A percentile compares a stretch with the other conserved stretches of the same genome.
Evolutionary conservation across 2,113 vertebrate species (phyloP).

Genomic region (Phoxinus phoxinus): DNA sequence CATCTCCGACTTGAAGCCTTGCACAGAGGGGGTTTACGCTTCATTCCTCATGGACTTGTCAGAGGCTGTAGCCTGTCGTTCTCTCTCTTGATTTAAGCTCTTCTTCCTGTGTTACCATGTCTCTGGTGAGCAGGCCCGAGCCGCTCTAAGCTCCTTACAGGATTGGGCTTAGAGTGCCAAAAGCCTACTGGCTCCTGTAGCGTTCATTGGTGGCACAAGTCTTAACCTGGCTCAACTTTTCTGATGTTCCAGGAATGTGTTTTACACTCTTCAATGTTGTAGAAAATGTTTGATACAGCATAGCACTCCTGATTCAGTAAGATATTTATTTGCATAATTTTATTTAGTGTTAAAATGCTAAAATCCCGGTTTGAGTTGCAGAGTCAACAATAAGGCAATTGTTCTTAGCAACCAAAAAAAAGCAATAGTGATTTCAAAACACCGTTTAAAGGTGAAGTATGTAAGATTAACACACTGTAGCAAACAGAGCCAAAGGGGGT

Average conservation of each 20-base stretch:
- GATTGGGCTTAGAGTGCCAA: slow-evolving; percentile 60
- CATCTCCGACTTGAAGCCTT: not conserved
- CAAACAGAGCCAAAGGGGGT: too few relatives aligned
- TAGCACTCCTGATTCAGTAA: not conserved
- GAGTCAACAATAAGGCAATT: not conserved
- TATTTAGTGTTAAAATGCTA: too few relatives aligned
- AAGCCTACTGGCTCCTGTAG: slow-evolving; percentile 27
- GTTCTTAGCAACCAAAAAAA: too few relatives aligned
- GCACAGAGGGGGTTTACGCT: not conserved
- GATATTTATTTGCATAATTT: too few relatives aligned
- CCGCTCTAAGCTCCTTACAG: slow-evolving; percentile 69
- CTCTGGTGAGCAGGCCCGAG: slow-evolving; percentile 56
- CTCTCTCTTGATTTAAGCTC: slow-evolving; percentile 2
- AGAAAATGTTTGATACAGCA: not conserved
- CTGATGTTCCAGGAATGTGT: not conserved
- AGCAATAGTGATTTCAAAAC: not conserved
- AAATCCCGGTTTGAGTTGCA: not conserved
- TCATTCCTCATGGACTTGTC: slow-evolving; percentile 23
- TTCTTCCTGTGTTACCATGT: not conserved
- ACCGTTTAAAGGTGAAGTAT: not conserved
- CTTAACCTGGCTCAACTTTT: not conserved
- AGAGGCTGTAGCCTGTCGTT: not conserved
- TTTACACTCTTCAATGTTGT: not conserved
- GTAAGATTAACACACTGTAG: too few relatives aligned
- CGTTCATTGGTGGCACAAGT: not conserved